Conservation (phyloP, 2,888 invertebrate species). For the Electrophaes corylata region DNA sequence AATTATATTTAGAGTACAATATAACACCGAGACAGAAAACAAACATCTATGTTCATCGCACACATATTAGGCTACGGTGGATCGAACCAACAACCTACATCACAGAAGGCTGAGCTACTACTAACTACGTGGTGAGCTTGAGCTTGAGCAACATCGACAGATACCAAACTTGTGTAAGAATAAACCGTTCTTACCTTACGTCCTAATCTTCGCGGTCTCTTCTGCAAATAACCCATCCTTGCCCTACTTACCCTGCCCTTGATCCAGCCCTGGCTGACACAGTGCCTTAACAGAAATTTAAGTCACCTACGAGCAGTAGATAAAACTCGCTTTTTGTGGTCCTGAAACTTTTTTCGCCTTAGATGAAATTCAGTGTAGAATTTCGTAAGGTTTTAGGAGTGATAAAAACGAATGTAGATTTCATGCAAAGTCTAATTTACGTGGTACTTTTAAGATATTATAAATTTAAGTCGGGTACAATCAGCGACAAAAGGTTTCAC, state of each 20-base stretch:
- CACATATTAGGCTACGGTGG: too few relatives aligned
- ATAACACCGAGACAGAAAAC: too few relatives aligned
- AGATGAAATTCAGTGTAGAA: conserved; percentile 37
- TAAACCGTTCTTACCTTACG: too few relatives aligned
- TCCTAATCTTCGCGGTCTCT: background rate
- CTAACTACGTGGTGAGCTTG: too few relatives aligned
- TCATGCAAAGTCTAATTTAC: background rate
- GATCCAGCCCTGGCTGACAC: conserved; percentile 37
- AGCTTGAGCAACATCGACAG: too few relatives aligned
- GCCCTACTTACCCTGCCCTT: conserved; percentile 16
- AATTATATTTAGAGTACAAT: too few relatives aligned
- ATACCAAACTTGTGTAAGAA: too few relatives aligned
- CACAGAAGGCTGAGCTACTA: too few relatives aligned
- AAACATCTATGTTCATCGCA: too few relatives aligned
- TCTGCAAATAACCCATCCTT: background rate
- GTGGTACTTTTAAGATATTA: background rate
- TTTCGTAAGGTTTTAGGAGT: conserved; percentile 37
- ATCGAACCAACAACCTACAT: too few relatives aligned
- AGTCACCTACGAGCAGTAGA: conserved; percentile 48
- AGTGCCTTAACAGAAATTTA: conserved; percentile 52
- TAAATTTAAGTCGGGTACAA: background rate
- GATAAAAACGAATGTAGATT: conserved; percentile 2
- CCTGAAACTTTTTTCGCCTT: conserved; percentile 38
- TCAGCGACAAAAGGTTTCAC: too few relatives aligned
- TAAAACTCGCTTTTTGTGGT: conserved; percentile 47